These are phyloP conservation scores for Calycopis cecrops DNA, from an alignment of 1,140 invertebrate species.

Conservation along the genomic window DNA sequence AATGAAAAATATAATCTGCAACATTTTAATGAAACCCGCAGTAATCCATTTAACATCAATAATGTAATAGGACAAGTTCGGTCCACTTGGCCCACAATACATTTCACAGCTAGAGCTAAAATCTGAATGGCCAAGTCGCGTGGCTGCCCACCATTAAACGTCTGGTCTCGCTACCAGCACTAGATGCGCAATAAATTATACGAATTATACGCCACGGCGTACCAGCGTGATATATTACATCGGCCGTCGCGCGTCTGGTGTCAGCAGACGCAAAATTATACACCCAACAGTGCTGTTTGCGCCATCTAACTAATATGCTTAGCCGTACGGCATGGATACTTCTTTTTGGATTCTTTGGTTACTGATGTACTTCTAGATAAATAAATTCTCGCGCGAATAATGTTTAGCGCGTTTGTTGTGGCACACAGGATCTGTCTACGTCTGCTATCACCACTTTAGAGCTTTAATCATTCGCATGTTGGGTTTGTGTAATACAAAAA, in stretches of 20 bases:
- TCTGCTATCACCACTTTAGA: conserved; percentile 44
- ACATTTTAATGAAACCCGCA: background rate
- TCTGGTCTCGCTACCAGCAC: conserved; percentile 51
- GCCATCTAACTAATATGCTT: conserved; percentile 16
- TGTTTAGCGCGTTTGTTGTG: conserved; percentile 47
- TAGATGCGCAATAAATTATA: conserved; percentile 60
- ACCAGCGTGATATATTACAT: conserved; percentile 66
- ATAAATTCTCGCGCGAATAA: conserved; percentile 49
- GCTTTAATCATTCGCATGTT: conserved; percentile 40
- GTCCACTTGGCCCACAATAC: background rate
- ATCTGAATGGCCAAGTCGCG: conserved; percentile 53
- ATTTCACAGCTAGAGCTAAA: conserved; percentile 9
- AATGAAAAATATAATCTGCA: too few relatives aligned
- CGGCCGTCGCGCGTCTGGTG: conserved; percentile 44
- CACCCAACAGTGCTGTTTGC: conserved; percentile 29
- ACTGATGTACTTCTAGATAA: conserved; percentile 57
- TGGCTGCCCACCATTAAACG: conserved; percentile 61
- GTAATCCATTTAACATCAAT: background rate
- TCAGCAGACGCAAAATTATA: conserved; percentile 69
- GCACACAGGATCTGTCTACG: conserved; percentile 61
- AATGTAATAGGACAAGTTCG: background rate
- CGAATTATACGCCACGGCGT: conserved; percentile 65
- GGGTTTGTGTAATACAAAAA: conserved; percentile 5
- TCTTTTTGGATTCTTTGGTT: conserved; percentile 68
- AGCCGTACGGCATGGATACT: conserved; percentile 26